Conservation (phyloP, 2,888 invertebrate genomes). For the Scaptomyza cyrtandrae region DNA sequence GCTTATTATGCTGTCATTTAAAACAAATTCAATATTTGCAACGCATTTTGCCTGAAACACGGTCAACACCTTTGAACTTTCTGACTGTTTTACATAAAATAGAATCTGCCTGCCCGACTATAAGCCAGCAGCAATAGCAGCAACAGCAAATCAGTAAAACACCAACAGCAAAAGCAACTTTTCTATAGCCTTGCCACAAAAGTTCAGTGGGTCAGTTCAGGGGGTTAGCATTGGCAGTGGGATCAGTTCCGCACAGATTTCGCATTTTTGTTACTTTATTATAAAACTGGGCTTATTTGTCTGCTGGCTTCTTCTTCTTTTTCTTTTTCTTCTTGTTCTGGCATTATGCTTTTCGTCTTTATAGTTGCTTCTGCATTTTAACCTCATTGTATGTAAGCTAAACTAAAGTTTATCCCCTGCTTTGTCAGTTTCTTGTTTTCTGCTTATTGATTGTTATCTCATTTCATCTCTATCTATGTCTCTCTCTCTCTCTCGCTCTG, state of each 20-base stretch:
- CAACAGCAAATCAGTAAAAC: constrained; percentile 22
- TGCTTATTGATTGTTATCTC: constrained; percentile 61
- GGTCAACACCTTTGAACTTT: constrained; percentile 77
- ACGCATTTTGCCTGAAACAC: constrained; percentile 49
- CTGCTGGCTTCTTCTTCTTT: constrained; percentile 18
- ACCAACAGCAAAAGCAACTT: constrained; percentile 36
- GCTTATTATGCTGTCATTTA: constrained; percentile 71
- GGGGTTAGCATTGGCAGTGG: constrained; percentile 25
- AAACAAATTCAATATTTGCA: constrained; percentile 75
- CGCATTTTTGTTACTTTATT: constrained; percentile 77
- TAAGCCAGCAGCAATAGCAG: constrained; percentile 11
- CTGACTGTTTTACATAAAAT: constrained; percentile 64
- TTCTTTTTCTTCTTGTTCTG: background rate
- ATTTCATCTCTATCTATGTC: constrained; percentile 11
- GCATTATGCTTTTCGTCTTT: constrained; percentile 22
- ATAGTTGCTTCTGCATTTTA: constrained; percentile 49
- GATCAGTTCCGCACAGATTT: constrained; percentile 43
- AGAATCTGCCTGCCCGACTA: constrained; percentile 21
- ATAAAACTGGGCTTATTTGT: constrained; percentile 73
- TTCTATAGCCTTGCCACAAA: constrained; percentile 41
- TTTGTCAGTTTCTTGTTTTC: constrained; percentile 53
- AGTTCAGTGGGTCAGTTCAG: constrained; percentile 71
- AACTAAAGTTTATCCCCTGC: constrained; percentile 46
- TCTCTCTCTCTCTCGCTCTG: background rate
- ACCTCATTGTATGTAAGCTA: constrained; percentile 52